phyloP scores from a whole-genome alignment of 2,113 vertebrate genomes.

The Aepyceros melampus region DNA sequence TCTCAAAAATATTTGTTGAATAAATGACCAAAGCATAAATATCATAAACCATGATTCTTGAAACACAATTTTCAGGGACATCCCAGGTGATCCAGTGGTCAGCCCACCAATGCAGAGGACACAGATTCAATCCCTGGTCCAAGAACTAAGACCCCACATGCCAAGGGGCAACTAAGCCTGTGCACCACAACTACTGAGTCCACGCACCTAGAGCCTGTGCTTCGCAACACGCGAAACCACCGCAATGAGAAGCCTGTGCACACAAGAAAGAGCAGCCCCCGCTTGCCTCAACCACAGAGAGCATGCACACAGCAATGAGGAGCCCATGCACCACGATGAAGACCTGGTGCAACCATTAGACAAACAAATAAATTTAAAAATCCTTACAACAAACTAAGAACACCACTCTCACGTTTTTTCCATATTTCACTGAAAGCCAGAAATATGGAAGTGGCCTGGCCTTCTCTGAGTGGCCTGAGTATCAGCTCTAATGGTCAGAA shows the following conservation, averaged over 20 bases:
- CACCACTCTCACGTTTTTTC: not conserved
- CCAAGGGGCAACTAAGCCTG: not conserved
- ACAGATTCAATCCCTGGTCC: not conserved
- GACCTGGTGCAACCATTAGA: not conserved
- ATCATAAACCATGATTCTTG: not conserved
- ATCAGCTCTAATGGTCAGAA: not conserved
- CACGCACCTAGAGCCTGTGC: not conserved
- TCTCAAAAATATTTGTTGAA: not conserved
- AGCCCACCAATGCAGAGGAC: not conserved
- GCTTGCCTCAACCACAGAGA: not conserved
- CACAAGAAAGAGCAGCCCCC: not conserved
- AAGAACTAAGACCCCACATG: not conserved
- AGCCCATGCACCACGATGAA: not conserved
- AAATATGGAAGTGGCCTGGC: not conserved
- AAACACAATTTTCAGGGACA: not conserved
- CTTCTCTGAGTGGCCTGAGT: not conserved
- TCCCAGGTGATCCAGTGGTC: not conserved
- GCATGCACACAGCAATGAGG: not conserved
- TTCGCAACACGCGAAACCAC: not conserved
- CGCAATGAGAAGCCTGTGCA: not conserved
- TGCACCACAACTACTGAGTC: not conserved
- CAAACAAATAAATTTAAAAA: not conserved
- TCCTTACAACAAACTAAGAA: not conserved
- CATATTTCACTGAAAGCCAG: not conserved
- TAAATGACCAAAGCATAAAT: not conserved